Base-by-base conservation (phyloP, 2,113 vertebrate species). In the Caranx melampygus region DNA sequence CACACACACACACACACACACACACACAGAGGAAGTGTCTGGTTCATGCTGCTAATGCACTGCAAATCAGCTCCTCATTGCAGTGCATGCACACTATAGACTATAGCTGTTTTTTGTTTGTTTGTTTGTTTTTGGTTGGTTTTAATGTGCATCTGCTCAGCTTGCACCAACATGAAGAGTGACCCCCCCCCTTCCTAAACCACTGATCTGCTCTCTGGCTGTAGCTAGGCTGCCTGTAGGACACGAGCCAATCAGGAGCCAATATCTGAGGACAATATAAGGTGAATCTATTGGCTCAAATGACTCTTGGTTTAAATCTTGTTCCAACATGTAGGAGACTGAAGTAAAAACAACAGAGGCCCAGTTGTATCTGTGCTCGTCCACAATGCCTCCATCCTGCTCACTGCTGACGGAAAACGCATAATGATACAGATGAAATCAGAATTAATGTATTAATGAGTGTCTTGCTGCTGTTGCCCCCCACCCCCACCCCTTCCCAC, bases 381-480 rank as follows among this genome's bases (percentile, higher is more conserved):
- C 20, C 61, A 42, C 75, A 49, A 52, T 75, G 44, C n/a, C 54
- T 34, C 26, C n/a, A 59, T 34, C 16, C 63, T 79, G 71, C 65
- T 42, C 54, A 49, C 58, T 59, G 63, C 7, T 72, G 70, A 34
- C 70, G 69, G 70, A 67, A 71, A 80, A 70, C 20, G 33, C 62
- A 65, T 16, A 69, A 75, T 62, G 62, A 64, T 47, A 74, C 83
- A 82, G 52, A 74, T 74, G 75, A 73, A 83, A 78, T 64, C 58
- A 26, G n/a, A 54, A 86, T 81, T 26, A 31, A 82, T 78, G 54
- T 84, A 89, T 88, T 79, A 84, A 89, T 87, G 87, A 85, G 78
- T 49, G 75, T 67, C 79, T 71, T 85, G 75, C 85, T 88, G 84
- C 73, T 91, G 67, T 74, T 26, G 72, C 57, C 59, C 65, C 51